Evolutionary conservation across 2,113 vertebrate species (phyloP).

Genomic region (Barbus barbus): DNA sequence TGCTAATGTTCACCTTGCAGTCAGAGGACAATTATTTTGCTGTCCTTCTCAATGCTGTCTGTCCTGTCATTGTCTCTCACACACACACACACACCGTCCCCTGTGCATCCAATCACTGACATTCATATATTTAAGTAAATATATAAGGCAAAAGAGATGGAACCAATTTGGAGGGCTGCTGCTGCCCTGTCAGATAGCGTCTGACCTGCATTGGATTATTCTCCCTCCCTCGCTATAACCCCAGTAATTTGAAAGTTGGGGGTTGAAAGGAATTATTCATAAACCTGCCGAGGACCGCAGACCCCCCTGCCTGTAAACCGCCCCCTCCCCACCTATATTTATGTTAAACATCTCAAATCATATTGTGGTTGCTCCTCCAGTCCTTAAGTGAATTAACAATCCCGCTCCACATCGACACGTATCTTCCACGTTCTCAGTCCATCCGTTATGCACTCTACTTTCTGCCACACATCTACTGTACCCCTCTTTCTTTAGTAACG

Average conservation of each 20-base stretch:
- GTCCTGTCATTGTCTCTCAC: neutral
- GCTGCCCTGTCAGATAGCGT: constrained; percentile 73
- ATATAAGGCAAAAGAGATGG: constrained; percentile 59
- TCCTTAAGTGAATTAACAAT: constrained; percentile 67
- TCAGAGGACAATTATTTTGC: constrained; percentile 36
- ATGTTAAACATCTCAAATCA: constrained; percentile 67
- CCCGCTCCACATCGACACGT: constrained; percentile 41
- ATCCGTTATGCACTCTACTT: constrained; percentile 1
- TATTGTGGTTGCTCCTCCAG: constrained; percentile 79
- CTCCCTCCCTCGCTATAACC: constrained; percentile 61
- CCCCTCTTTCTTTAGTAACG: constrained; percentile 75
- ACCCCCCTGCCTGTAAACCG: constrained; percentile 61
- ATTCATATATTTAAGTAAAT: constrained; percentile 60
- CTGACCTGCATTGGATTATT: constrained; percentile 72
- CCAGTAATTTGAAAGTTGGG: constrained; percentile 77
- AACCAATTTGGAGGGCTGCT: constrained; percentile 59
- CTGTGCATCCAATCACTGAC: constrained; percentile 52
- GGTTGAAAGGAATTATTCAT: constrained; percentile 80
- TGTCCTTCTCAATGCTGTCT: constrained; percentile 11
- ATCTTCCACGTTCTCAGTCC: neutral
- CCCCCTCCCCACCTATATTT: neutral
- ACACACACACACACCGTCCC: constrained; percentile 26
- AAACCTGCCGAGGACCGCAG: constrained; percentile 64
- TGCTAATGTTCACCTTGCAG: constrained; percentile 66
- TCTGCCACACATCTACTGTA: no score